Conservation (phyloP, 2,888 invertebrate species). For the Beris chalybata region DNA sequence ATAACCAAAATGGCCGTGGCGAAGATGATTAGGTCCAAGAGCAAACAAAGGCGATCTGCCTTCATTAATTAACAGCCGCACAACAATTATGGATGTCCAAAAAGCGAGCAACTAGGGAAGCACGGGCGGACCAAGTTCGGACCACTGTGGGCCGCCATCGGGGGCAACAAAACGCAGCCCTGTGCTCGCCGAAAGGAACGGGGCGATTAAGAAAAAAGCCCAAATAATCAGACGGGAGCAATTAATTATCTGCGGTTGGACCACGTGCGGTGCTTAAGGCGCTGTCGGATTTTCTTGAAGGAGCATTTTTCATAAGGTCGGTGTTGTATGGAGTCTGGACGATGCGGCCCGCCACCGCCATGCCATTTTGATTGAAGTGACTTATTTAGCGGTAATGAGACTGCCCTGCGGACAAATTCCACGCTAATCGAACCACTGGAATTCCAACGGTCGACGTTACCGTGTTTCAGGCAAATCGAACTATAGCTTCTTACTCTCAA, state of each 20-base stretch:
- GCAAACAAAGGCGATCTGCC: slow-evolving; percentile 14
- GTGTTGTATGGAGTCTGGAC: no score
- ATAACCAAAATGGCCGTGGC: slow-evolving; percentile 9
- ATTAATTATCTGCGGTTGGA: slow-evolving; percentile 12
- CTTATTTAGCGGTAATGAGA: slow-evolving; percentile 6
- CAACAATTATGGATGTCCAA: slow-evolving; percentile 11
- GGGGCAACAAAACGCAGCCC: no score
- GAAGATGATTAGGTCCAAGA: slow-evolving; percentile 22
- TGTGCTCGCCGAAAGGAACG: no score
- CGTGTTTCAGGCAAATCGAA: no score
- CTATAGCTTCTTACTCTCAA: no score
- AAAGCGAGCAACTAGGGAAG: slow-evolving; percentile 23
- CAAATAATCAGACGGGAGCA: slow-evolving; percentile 12
- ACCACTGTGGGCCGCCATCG: no score
- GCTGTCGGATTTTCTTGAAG: slow-evolving; percentile 18
- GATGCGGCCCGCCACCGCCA: background rate
- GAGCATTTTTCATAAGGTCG: slow-evolving; percentile 5
- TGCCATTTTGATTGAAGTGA: background rate
- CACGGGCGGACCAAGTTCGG: slow-evolving; percentile 23
- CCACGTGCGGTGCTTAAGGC: slow-evolving; percentile 17
- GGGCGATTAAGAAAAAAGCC: background rate
- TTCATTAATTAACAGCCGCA: slow-evolving; percentile 24
- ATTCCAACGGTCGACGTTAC: no score
- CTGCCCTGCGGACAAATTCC: background rate
- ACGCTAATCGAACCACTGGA: no score